Base-by-base conservation (phyloP, 2,797 vertebrate species). In the Sebastes taczanowskii region DNA sequence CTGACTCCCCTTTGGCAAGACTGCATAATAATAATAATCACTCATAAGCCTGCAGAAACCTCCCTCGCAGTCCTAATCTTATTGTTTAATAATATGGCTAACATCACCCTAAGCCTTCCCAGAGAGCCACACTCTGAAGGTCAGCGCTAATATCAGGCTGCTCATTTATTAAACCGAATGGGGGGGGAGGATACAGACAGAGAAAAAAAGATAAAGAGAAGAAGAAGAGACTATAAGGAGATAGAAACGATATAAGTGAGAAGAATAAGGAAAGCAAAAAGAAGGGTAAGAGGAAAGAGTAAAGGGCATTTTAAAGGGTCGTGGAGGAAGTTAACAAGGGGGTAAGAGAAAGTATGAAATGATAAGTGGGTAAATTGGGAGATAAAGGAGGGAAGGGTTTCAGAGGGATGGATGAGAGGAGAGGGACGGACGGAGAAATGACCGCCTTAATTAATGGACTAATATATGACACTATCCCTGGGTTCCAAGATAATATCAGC, bases 401-500 rank as follows among this genome's bases (percentile, higher is more conserved):
- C 81, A 86, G 58, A 87, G 86, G 83, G 70, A 75, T 22, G 82
- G 58, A 89, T 81, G 75, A 82, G 78, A 83, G 30, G 82, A 79
- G 69, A 75, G 68, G 75, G 71, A 49, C 14, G 82, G 78, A 38
- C 49, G 60, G 81, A 77, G 82, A 79, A 89, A 86, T 77, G 82
- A 77, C 73, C 11, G 5, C 38, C 86, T 86, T 93, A 92, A 95
- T 94, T 95, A 94, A 94, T 90, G 89, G 90, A 69, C 88, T 91
- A 91, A 92, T 94, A 91, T 91, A 92, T 68, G 91, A 91, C 78
- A 80, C 73, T 80, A 83, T 86, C 85, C 83, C 81, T 59, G 85
- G 69, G 80, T 86, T 94, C 93, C 90, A 89, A 92, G 92, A 93
- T 92, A 88, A 89, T 90, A 93, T 91, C 92, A 74, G 84, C 71